Conservation (phyloP, 1,140 invertebrate species). For the Drosophila parabipectinata region DNA sequence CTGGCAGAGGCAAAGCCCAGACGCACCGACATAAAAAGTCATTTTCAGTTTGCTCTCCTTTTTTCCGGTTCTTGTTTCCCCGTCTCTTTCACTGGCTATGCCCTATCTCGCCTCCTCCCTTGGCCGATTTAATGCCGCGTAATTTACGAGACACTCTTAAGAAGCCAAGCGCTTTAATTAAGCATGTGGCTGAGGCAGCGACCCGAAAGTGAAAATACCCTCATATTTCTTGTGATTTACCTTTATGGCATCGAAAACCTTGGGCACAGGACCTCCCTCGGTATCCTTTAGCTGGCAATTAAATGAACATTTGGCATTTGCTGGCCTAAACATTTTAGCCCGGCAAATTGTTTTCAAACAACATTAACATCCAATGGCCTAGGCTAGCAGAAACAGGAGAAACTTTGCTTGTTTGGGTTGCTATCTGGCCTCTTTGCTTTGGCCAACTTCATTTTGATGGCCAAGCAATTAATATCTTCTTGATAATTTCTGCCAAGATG, state of each 20-base stretch:
- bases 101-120: conserved; percentile 29
- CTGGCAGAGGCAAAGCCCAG: conserved; percentile 67
- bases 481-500: conserved; percentile 51
- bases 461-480: conserved; percentile 54
- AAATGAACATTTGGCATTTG: conserved; percentile 74
- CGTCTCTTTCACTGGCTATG: conserved; percentile 2
- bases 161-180: conserved; percentile 80
- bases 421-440: conserved; percentile 9
- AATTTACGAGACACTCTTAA: conserved; percentile 82
- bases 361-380: conserved; percentile 20
- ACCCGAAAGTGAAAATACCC: conserved; percentile 81
- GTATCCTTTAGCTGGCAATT: conserved; percentile 47
- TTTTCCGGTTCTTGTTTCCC: background rate
- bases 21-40: conserved; percentile 73
- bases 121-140: conserved; percentile 74
- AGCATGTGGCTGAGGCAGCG: conserved; percentile 78
- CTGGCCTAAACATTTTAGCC: conserved; percentile 60
- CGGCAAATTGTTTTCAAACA: conserved; percentile 62
- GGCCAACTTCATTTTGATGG: conserved; percentile 57
- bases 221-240: conserved; percentile 82
- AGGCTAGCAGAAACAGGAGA: conserved; percentile 15
- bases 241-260: conserved; percentile 62
- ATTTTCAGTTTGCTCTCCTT: conserved; percentile 69
- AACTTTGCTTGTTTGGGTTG: conserved; percentile 37
- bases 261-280: conserved; percentile 3